phyloP scores from a whole-genome alignment of 2,797 vertebrate genomes.

The Phrynocephalus forsythii region DNA sequence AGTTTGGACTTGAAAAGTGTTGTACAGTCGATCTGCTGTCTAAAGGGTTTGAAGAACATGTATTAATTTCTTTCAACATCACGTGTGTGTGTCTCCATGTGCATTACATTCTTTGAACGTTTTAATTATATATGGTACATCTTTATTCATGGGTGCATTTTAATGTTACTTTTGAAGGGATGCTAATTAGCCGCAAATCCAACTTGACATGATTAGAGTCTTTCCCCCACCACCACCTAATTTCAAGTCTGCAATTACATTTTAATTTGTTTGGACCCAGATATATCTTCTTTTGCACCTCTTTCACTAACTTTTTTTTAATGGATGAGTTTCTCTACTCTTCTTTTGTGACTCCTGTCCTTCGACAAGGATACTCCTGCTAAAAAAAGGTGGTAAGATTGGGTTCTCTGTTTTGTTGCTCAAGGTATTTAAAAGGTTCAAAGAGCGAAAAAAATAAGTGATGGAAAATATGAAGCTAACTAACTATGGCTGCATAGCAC shows the following conservation, averaged over 20 bases:
- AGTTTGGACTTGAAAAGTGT: background rate
- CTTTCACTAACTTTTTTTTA: slow-evolving; percentile 13
- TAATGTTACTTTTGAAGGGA: slow-evolving; percentile 46
- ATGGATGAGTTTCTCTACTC: background rate
- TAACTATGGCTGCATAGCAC: background rate
- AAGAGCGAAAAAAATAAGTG: background rate
- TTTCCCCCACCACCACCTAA: background rate
- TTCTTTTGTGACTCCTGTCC: no score
- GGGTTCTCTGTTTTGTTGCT: background rate
- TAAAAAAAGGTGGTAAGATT: background rate
- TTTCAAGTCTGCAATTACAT: slow-evolving; percentile 40
- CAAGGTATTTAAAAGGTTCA: no score
- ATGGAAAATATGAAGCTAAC: background rate
- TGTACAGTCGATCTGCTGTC: background rate
- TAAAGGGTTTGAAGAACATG: background rate
- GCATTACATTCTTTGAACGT: slow-evolving; percentile 21
- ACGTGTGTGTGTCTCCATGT: background rate
- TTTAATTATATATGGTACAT: slow-evolving; percentile 33
- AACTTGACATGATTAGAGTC: slow-evolving; percentile 38
- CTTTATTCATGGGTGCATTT: slow-evolving; percentile 47
- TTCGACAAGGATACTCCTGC: background rate
- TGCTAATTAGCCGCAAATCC: slow-evolving; percentile 47
- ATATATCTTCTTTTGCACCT: background rate
- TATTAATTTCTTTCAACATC: background rate
- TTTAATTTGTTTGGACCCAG: slow-evolving; percentile 45